A percentile compares a stretch with the other conserved stretches of the same genome.
These are phyloP conservation scores for Porites cylindrica DNA, from an alignment of 92 coral and sea anemone genomes.

Conservation along the genomic window DNA sequence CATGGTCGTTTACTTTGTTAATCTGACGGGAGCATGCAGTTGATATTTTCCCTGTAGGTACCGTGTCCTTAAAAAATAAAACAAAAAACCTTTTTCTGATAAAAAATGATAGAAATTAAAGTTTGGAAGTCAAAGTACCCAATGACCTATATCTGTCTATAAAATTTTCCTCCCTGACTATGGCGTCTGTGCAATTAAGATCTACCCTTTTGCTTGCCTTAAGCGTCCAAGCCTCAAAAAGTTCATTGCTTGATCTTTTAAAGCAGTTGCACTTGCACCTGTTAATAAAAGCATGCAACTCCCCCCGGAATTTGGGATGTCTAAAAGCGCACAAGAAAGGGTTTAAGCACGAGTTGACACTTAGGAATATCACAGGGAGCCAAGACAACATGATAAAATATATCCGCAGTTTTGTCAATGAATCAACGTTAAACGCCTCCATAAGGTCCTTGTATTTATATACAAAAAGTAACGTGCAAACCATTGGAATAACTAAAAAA, in stretches of 20 bases:
- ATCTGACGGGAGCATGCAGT: no score
- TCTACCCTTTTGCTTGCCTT: neutral
- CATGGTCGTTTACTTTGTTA: no score
- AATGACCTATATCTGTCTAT: conserved; percentile 17
- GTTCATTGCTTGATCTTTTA: neutral
- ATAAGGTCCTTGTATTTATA: conserved; percentile 19
- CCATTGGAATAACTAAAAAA: conserved; percentile 63
- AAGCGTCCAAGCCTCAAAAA: conserved; percentile 12
- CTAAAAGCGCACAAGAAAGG: conserved; percentile 81
- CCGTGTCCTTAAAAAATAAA: no score
- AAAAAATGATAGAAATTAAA: neutral
- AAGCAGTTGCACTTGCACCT: conserved; percentile 21
- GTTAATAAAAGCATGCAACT: neutral
- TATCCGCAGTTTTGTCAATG: conserved; percentile 28
- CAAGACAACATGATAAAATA: conserved; percentile 67
- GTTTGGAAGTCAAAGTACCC: neutral
- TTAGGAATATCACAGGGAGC: conserved; percentile 66
- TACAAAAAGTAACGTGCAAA: conserved; percentile 61
- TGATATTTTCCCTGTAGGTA: no score
- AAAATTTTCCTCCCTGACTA: neutral
- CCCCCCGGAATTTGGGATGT: conserved; percentile 57
- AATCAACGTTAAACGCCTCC: conserved; percentile 19
- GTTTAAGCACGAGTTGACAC: conserved; percentile 71
- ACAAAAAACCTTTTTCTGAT: no score
- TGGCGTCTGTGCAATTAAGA: conserved; percentile 1